Percentiles rank a stretch among this genome's conserved stretches.
phyloP scores from a whole-genome alignment of 1,140 invertebrate species.

The Euura saliciscinereae region DNA sequence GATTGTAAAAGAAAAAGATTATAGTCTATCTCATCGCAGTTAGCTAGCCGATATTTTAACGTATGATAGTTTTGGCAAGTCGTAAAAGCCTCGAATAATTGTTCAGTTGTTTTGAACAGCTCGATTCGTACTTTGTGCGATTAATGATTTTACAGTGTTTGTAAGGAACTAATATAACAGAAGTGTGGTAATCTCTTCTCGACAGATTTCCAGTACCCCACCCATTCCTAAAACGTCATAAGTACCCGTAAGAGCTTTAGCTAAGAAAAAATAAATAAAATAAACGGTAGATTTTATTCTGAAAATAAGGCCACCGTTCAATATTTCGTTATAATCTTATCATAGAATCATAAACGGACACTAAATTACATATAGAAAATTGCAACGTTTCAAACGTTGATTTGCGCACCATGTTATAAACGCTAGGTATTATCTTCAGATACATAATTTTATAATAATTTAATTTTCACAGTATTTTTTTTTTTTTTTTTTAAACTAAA shows the following conservation, averaged over 20 bases:
- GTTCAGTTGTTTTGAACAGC: not conserved
- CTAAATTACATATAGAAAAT: too few relatives aligned
- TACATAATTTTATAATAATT: too few relatives aligned
- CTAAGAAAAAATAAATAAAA: not conserved
- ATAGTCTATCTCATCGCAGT: too few relatives aligned
- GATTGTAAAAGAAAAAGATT: too few relatives aligned
- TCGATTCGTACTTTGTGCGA: not conserved
- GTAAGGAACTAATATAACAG: not conserved
- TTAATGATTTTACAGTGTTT: not conserved
- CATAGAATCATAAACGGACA: too few relatives aligned
- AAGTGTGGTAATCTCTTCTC: slow-evolving; percentile 4
- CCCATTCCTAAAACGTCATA: not conserved
- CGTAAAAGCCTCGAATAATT: slow-evolving; percentile 1
- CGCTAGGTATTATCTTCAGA: too few relatives aligned
- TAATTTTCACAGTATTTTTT: too few relatives aligned
- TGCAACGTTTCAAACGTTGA: too few relatives aligned
- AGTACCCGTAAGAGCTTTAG: not conserved
- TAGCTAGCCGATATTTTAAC: not conserved
- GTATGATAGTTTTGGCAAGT: not conserved
- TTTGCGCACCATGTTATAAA: too few relatives aligned
- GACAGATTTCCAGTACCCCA: not conserved
- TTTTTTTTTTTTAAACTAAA: not conserved
- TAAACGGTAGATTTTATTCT: not conserved
- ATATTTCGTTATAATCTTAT: not conserved
- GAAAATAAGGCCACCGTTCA: not conserved